Evolutionary conservation across 2,113 vertebrate species (phyloP).

Genomic region (Probosciger aterrimus): DNA sequence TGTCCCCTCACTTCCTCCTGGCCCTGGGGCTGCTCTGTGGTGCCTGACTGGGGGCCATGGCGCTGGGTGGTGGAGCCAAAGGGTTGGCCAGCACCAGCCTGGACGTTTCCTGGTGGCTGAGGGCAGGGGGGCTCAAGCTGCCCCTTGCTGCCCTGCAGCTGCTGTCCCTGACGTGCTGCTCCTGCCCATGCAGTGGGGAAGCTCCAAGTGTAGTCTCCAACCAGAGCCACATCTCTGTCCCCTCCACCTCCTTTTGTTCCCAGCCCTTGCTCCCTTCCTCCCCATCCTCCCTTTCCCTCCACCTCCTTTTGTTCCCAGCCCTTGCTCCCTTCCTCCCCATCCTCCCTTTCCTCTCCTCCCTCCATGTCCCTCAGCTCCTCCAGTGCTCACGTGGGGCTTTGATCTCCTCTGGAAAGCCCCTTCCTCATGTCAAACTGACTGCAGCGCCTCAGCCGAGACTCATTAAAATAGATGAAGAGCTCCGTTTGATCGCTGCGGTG

Average conservation of each 20-base stretch:
- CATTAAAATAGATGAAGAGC: slow-evolving; percentile 20
- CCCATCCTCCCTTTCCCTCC: neutral
- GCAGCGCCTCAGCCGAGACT: neutral
- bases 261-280: neutral
- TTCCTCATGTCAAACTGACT: neutral
- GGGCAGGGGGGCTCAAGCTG: rapidly evolving
- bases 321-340: neutral
- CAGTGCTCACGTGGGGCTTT: neutral
- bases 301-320: neutral
- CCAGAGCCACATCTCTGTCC: neutral
- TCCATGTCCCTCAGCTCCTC: neutral
- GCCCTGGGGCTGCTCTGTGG: neutral
- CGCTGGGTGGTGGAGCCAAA: neutral
- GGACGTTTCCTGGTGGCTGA: neutral
- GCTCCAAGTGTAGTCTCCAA: neutral
- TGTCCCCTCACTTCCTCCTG: neutral
- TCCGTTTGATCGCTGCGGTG: slow-evolving; percentile 12
- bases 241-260: neutral
- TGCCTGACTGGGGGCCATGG: neutral
- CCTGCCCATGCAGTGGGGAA: neutral
- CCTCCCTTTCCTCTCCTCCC: neutral
- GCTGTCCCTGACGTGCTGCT: rapidly evolving
- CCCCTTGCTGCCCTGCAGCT: neutral
- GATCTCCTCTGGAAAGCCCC: slow-evolving; percentile 13
- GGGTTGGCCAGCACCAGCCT: neutral